Conservation (phyloP, 2,113 vertebrate genomes). For the Zapornia atra region DNA sequence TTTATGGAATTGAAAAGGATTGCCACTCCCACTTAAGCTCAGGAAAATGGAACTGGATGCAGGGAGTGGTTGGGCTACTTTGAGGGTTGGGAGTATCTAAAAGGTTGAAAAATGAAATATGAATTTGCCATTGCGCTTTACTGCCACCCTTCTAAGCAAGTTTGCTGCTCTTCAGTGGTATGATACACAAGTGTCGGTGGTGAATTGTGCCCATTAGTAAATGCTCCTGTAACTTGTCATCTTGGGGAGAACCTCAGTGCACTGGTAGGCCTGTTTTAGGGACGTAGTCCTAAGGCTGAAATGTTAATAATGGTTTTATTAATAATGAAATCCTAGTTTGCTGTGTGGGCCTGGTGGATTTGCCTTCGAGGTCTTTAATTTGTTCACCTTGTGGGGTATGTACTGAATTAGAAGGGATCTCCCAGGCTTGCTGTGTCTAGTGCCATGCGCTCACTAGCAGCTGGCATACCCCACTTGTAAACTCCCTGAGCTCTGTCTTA, state of each 20-base stretch:
- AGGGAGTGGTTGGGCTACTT: not conserved
- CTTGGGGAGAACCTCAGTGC: not conserved
- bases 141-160: not conserved
- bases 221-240: not conserved
- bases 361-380: not conserved
- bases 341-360: not conserved
- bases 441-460: not conserved
- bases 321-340: not conserved
- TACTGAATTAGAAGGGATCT: not conserved
- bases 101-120: not conserved
- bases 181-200: fast-evolving
- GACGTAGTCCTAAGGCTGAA: not conserved
- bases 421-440: not conserved
- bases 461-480: not conserved
- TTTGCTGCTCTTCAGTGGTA: fast-evolving
- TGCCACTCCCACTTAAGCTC: conserved; percentile 70
- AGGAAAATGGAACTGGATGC: conserved; percentile 71
- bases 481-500: not conserved
- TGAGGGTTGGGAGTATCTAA: not conserved
- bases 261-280: not conserved
- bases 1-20: conserved; percentile 73
- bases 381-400: not conserved
- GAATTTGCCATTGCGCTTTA: not conserved
- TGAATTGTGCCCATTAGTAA: not conserved
- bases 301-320: not conserved